Conservation (phyloP, 92 coral and sea anemone species). For the Anthopleura xanthogrammica region DNA sequence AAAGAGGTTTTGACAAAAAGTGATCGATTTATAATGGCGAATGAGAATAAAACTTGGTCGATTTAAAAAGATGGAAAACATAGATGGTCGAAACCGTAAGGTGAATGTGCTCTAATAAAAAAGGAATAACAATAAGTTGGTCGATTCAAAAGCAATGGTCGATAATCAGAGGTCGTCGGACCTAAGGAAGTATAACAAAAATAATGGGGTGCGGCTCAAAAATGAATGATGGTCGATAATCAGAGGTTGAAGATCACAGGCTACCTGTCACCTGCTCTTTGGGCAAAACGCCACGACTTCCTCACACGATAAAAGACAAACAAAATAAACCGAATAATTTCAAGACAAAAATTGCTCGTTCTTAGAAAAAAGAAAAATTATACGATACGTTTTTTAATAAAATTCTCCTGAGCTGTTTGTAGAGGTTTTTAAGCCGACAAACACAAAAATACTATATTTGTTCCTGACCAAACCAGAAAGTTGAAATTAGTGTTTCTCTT, state of each 20-base stretch:
- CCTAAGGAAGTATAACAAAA: no score
- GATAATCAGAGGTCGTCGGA: no score
- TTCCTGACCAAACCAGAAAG: not conserved
- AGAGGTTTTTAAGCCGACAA: not conserved
- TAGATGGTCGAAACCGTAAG: not conserved
- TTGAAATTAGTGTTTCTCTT: not conserved
- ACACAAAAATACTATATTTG: not conserved
- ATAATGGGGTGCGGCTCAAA: not conserved
- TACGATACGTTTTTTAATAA: not conserved
- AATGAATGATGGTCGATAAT: not conserved
- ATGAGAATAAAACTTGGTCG: not conserved
- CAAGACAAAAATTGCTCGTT: not conserved
- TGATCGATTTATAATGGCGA: not conserved
- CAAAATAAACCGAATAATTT: not conserved
- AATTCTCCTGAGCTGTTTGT: not conserved
- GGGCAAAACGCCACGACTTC: not conserved
- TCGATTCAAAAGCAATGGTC: not conserved
- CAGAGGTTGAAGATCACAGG: not conserved
- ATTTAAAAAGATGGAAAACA: not conserved
- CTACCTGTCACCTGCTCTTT: not conserved
- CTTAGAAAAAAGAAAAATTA: not conserved
- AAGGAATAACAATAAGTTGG: not conserved
- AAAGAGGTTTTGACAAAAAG: not conserved
- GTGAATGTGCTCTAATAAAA: not conserved
- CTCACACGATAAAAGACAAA: not conserved